Conservation (phyloP, 2,113 vertebrate genomes). For the Megatriorchis doriae region DNA sequence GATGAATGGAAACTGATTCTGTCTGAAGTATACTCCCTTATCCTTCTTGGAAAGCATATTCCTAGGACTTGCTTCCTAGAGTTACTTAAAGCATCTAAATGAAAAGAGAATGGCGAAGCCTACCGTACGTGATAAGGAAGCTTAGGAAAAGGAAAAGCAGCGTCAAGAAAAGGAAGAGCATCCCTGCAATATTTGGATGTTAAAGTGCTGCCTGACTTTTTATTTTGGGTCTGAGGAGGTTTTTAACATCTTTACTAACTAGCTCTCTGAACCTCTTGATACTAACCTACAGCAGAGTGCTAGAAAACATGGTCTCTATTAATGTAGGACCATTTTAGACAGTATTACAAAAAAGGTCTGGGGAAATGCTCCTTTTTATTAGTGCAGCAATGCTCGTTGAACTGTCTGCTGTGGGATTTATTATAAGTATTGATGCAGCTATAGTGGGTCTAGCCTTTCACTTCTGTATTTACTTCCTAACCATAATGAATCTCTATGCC, state of each 20-base stretch:
- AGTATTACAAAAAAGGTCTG: neutral
- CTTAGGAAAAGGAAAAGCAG: neutral
- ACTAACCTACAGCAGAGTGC: neutral
- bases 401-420: neutral
- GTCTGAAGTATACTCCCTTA: neutral
- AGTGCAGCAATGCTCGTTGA: neutral
- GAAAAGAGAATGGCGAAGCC: neutral
- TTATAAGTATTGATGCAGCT: neutral
- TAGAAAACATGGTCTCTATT: neutral
- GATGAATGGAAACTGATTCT: neutral
- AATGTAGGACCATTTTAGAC: neutral
- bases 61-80: neutral
- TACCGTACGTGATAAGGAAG: neutral
- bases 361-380: neutral
- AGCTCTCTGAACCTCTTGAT: neutral
- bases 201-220: neutral
- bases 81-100: neutral
- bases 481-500: neutral
- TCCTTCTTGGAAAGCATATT: neutral
- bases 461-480: neutral
- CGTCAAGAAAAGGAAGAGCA: neutral
- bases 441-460: neutral
- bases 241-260: neutral
- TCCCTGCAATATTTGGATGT: neutral
- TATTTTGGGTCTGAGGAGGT: neutral